A percentile compares a stretch with the other conserved stretches of the same genome.
phyloP scores from a whole-genome alignment of 2,113 vertebrate species.

The Tragelaphus scriptus region DNA sequence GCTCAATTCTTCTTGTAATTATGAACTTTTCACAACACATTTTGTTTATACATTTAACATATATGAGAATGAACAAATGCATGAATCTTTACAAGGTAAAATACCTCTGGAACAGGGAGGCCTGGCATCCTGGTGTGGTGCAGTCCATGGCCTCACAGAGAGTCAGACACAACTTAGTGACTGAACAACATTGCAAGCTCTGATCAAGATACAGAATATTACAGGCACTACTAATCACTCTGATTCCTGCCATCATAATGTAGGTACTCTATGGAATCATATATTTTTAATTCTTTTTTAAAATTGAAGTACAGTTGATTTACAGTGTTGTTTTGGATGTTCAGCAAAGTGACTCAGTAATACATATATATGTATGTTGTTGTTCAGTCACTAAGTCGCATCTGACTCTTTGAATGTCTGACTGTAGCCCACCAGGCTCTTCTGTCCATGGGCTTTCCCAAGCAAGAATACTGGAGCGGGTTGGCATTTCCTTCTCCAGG shows the following conservation, averaged over 20 bases:
- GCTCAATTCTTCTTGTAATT: background rate
- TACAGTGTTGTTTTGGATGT: background rate
- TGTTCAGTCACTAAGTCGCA: background rate
- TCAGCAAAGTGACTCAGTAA: background rate
- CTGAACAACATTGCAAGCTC: background rate
- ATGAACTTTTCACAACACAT: background rate
- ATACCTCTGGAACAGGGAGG: background rate
- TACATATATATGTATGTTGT: background rate
- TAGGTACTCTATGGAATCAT: background rate
- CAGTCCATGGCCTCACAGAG: background rate
- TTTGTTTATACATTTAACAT: background rate
- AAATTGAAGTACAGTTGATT: background rate
- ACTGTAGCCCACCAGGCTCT: too few species aligned
- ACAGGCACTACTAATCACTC: background rate
- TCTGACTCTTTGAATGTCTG: too few species aligned
- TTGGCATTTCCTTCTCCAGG: background rate
- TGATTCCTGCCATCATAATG: background rate
- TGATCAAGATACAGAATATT: background rate
- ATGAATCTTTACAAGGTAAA: background rate
- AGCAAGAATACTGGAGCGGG: too few species aligned
- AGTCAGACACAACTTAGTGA: background rate
- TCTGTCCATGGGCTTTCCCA: too few species aligned
- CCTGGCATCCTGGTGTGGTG: background rate
- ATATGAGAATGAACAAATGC: background rate
- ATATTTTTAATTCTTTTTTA: background rate